A percentile compares a stretch with the other conserved stretches of the same genome.
These are phyloP conservation scores for Lepidotrigona ventralis DNA, from an alignment of 1,140 invertebrate species.

Conservation along the genomic window DNA sequence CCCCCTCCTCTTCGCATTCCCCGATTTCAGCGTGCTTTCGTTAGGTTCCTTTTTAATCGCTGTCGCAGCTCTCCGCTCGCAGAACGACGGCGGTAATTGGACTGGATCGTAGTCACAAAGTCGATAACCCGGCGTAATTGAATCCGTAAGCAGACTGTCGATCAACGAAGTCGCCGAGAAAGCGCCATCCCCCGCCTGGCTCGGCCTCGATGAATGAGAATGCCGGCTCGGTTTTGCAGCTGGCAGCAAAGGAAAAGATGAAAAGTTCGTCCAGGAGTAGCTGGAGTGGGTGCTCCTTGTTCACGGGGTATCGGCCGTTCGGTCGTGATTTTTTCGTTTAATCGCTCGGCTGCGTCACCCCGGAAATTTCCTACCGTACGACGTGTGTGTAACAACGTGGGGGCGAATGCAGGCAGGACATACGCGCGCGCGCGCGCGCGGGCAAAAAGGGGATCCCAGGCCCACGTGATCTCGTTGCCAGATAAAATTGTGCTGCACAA, in stretches of 20 bases:
- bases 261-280: slow-evolving; percentile 44
- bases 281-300: neutral
- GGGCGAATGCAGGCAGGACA: neutral
- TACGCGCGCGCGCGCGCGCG: no score
- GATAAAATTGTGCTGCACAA: slow-evolving; percentile 42
- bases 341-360: slow-evolving; percentile 28
- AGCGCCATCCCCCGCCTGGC: neutral
- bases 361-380: slow-evolving; percentile 30
- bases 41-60: slow-evolving; percentile 53
- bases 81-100: slow-evolving; percentile 58
- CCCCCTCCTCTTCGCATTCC: neutral
- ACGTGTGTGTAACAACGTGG: slow-evolving; percentile 18
- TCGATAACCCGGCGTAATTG: slow-evolving; percentile 65
- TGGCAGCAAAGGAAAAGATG: slow-evolving; percentile 44
- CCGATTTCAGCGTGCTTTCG: neutral
- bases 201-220: slow-evolving; percentile 17
- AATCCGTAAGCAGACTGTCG: slow-evolving; percentile 64
- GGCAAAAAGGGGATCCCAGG: neutral
- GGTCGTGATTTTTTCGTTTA: slow-evolving; percentile 44
- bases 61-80: slow-evolving; percentile 52
- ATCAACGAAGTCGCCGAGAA: slow-evolving; percentile 46
- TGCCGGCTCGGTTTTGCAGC: slow-evolving; percentile 31
- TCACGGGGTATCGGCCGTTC: slow-evolving; percentile 14
- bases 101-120: slow-evolving; percentile 63
- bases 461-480: slow-evolving; percentile 11